Percentiles rank a stretch among this genome's conserved stretches.
phyloP scores from a whole-genome alignment of 1,140 invertebrate genomes.

The Penaeus japonicus region DNA sequence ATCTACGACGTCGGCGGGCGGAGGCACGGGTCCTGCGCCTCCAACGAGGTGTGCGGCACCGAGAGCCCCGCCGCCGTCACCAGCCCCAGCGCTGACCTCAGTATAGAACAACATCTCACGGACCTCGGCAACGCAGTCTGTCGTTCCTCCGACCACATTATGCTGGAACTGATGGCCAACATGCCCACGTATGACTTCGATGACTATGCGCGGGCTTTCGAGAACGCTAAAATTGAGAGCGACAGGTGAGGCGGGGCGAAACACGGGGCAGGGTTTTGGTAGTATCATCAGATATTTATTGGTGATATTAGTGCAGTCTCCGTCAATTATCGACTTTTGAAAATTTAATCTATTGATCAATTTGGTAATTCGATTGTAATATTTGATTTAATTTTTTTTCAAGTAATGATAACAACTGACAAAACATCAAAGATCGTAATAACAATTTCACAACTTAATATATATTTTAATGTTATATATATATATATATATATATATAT shows the following conservation, averaged over 20 bases:
- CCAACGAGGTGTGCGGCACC: conserved; percentile 39
- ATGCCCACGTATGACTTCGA: conserved; percentile 38
- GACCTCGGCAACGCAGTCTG: conserved; percentile 46
- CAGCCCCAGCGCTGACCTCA: neutral
- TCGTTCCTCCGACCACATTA: conserved; percentile 47
- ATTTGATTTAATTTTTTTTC: too few species aligned
- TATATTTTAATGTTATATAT: neutral
- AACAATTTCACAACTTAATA: neutral
- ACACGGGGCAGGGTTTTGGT: neutral
- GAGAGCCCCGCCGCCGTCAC: neutral
- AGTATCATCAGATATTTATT: neutral
- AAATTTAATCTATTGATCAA: too few species aligned
- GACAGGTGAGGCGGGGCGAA: conserved; percentile 23
- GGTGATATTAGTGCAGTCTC: too few species aligned
- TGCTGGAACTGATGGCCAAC: conserved; percentile 49
- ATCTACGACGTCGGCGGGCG: conserved; percentile 26
- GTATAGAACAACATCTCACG: conserved; percentile 21
- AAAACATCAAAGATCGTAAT: neutral
- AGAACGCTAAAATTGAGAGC: conserved; percentile 31
- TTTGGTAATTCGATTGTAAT: too few species aligned
- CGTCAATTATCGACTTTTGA: too few species aligned
- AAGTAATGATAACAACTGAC: too few species aligned
- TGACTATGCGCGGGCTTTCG: conserved; percentile 23
- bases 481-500: too few species aligned
- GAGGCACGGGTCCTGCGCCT: conserved; percentile 11